Conservation (phyloP, 2,113 vertebrate genomes). For the Clarias batrachus region DNA sequence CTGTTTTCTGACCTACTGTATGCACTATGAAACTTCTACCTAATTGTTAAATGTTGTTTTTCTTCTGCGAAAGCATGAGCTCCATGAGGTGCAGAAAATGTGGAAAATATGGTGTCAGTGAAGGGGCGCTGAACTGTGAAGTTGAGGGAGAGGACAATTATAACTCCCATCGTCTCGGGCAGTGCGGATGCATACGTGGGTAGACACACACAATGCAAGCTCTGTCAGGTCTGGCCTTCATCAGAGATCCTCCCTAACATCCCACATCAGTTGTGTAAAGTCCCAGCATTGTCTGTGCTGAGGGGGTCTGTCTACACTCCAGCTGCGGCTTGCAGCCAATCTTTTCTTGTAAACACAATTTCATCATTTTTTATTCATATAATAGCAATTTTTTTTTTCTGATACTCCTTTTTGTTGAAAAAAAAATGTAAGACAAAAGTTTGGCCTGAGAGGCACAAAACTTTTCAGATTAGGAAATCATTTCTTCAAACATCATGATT, state of each 20-base stretch:
- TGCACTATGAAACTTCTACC: not conserved
- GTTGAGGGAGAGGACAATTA: conserved; percentile 39
- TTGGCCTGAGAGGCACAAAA: no score
- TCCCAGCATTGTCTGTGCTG: conserved; percentile 50
- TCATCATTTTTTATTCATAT: not conserved
- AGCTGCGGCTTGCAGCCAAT: conserved; percentile 1
- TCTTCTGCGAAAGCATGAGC: not conserved
- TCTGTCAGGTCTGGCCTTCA: conserved; percentile 54
- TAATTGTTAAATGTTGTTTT: not conserved
- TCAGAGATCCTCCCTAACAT: conserved; percentile 46
- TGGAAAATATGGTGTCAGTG: conserved; percentile 24
- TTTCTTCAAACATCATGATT: not conserved
- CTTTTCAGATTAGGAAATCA: not conserved
- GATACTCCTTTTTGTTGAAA: not conserved
- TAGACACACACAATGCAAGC: conserved; percentile 44
- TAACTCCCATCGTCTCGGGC: conserved; percentile 44
- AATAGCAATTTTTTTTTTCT: not conserved
- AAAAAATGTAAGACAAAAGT: not conserved
- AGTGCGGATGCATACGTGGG: conserved; percentile 48
- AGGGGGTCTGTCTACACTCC: conserved; percentile 32
- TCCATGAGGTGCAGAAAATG: not conserved
- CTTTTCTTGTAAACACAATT: conserved; percentile 20
- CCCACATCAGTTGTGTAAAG: conserved; percentile 46
- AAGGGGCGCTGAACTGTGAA: conserved; percentile 34
- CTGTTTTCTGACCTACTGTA: not conserved